Base-by-base conservation (phyloP, 2,113 vertebrate species). In the Parus major region DNA sequence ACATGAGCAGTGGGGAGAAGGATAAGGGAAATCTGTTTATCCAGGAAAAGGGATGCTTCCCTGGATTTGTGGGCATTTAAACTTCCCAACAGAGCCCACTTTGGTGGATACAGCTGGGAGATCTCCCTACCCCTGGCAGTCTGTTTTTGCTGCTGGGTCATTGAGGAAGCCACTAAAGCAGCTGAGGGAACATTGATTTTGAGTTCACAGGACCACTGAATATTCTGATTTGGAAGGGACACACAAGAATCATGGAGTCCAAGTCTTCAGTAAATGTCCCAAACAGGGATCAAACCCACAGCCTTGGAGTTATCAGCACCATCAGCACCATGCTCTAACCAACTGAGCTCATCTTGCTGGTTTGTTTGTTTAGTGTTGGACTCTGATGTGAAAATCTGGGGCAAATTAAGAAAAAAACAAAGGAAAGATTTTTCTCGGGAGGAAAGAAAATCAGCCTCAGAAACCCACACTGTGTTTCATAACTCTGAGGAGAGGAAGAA, bases 391-490 rank as follows among this genome's bases (percentile, higher is more conserved):
- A 85, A 88, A 90, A 90, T 88, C 92, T 95, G 88, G 35, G 86
- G 82, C 29, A 92, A 86, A 97, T 92, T 90, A 92, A 83, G 82
- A 10, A 79, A 86, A 84, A 92, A 91, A 88, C 52, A 91, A 95
- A 88, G 57, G 36, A 39, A 73, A 93, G 50, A 49, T 44, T 81
- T 93, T 94, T 87, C 84, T 82, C 69, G 41, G 28, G 75, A 94
- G 77, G 25, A 21, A 92, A 27, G 49, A 46, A 82, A 63, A 18
- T 28, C 35, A 79, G 61, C 13, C 46, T 73, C 68, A 73, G 59
- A 70, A 95, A 77, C 5, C 25, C 55, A 65, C 23, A 4, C 4
- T 59, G 7, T 57, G 35, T 80, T 83, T 93, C 47, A 19, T 60
- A 64, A 46, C 23, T 1, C 19, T 1, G 7, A 36, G 41, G 36